These are phyloP conservation scores for Elysia chlorotica DNA, from an alignment of 1,140 invertebrate genomes.

Conservation along the genomic window DNA sequence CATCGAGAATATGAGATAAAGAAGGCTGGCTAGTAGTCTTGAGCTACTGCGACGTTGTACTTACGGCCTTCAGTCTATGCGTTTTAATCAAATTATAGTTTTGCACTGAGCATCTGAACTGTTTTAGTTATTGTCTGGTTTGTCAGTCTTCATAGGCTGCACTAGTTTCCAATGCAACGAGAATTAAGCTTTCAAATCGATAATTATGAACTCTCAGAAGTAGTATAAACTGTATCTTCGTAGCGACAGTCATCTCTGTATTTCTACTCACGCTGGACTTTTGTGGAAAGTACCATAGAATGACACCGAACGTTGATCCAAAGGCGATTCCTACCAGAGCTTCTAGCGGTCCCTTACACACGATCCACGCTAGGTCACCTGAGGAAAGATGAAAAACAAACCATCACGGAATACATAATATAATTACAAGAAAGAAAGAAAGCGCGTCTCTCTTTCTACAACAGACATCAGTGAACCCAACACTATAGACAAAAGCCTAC, in stretches of 20 bases:
- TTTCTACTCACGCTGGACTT: constrained; percentile 39
- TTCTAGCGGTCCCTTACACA: constrained; percentile 52
- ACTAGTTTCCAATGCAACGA: not conserved
- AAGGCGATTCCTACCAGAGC: constrained; percentile 42
- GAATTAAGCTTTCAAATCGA: not conserved
- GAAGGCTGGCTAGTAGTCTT: no score
- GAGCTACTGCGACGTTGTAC: no score
- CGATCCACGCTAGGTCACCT: constrained; percentile 45
- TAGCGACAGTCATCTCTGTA: not conserved
- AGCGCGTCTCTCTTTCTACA: no score
- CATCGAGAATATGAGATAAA: no score
- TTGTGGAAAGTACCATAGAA: constrained; percentile 53
- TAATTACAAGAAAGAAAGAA: no score
- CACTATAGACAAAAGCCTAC: no score
- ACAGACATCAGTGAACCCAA: no score
- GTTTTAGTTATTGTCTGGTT: not conserved
- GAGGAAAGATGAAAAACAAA: constrained; percentile 2
- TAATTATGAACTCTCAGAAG: not conserved
- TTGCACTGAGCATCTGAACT: no score
- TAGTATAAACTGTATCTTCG: not conserved
- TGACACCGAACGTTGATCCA: constrained; percentile 42
- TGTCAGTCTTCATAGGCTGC: not conserved
- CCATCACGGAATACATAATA: no score
- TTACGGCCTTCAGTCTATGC: not conserved
- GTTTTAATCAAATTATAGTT: not conserved